Percentiles rank a stretch among this genome's conserved stretches.
Evolutionary conservation across 2,888 invertebrate species (phyloP).

Genomic region (Punctoribates punctum): DNA sequence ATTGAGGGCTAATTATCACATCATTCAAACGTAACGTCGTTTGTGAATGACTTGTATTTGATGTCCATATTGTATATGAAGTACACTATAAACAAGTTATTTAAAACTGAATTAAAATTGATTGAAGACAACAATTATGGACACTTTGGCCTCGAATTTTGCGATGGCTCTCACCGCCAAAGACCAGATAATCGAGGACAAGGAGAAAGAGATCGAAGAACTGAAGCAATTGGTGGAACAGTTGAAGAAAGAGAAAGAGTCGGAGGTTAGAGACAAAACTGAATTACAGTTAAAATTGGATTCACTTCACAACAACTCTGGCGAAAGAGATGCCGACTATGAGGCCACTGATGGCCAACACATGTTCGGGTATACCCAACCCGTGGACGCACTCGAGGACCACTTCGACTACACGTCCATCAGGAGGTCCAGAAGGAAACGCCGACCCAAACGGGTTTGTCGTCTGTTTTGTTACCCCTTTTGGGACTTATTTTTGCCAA

Average conservation of each 20-base stretch:
- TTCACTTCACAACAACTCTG: background rate
- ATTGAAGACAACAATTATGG: background rate
- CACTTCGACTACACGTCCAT: background rate
- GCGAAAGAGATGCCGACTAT: background rate
- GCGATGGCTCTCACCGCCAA: slow-evolving; percentile 15
- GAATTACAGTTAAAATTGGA: slow-evolving; percentile 24
- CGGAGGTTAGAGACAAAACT: slow-evolving; percentile 19
- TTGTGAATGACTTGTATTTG: too few relatives aligned
- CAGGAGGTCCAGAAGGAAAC: slow-evolving; percentile 7
- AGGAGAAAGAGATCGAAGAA: slow-evolving; percentile 1
- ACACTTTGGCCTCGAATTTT: slow-evolving; percentile 16
- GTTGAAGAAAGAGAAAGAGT: slow-evolving; percentile 16
- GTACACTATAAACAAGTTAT: too few relatives aligned
- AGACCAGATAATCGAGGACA: slow-evolving; percentile 16
- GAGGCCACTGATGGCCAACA: background rate
- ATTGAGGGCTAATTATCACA: too few relatives aligned
- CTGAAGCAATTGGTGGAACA: slow-evolving; percentile 5
- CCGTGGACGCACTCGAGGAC: background rate
- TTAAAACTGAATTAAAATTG: background rate
- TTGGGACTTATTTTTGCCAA: background rate
- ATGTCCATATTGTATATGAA: too few relatives aligned
- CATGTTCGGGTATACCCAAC: too few relatives aligned
- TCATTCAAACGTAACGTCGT: too few relatives aligned
- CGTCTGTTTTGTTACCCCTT: background rate
- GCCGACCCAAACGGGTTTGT: slow-evolving; percentile 13